Base-by-base conservation (phyloP, 2,888 invertebrate species). In the Platycheirus rosarum region DNA sequence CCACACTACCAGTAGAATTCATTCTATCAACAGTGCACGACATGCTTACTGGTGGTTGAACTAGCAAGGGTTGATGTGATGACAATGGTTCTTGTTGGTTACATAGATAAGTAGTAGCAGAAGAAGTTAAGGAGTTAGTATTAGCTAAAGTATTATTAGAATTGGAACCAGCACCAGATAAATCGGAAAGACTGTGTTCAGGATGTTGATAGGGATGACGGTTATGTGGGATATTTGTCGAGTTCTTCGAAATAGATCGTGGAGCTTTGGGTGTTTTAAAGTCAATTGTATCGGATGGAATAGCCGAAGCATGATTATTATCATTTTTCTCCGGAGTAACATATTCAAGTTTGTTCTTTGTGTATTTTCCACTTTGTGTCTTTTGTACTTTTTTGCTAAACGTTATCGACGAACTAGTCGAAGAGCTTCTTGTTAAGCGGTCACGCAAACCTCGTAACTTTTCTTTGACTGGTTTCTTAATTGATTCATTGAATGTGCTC, bases 191-290 rank as follows among this genome's bases (percentile, higher is more conserved):
- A 65, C 0, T n/a, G 1, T 48, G 29, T 20, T 16, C 62, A 6
- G 70, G 35, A 35, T 66, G 26, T 46, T 42, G 48, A 40, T 55
- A 40, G 16, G 66, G 40, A 65, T 35, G 37, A 11, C 35, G 48
- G 9, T 29, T 65, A 14, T 65, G 69, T 11, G 46, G 26, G 51
- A 35, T 44, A 14, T 32, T 40, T 20, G 37, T 48, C 16, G 63
- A 57, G 32, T 57, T 68, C 73, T 73, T 77, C 37, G 85, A 84
- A 35, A 75, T 70, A 48, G 85, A 79, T 86, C 87, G 73, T 73
- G 90, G 90, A 8, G 89, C 88, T 85, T 89, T 88, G 1, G 90
- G 91, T 2, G 91, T 90, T 86, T 90, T 90, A 63, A 90, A 90
- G 7, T 87, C 90, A 29, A 85, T 86, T 14, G 79, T 76, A 73